Evolutionary conservation across 2,888 invertebrate species (phyloP), one percentile per base, ranked within the genome.

Genomic region (Latrodectus elegans): DNA sequence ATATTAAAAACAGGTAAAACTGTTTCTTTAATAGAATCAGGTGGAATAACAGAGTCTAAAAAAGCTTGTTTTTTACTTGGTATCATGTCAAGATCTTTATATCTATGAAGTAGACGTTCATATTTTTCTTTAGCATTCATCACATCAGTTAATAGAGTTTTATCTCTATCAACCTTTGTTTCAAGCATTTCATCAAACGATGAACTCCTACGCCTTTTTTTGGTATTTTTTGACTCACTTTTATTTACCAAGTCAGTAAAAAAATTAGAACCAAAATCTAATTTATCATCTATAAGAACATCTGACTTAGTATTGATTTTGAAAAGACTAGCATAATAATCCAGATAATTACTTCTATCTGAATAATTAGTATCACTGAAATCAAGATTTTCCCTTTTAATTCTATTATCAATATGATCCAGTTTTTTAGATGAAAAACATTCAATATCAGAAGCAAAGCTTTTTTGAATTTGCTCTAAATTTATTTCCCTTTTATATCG

Each of bases 1-100:
- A 88, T 55, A 52, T 55, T 60, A 76, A 70, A 88, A 11, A 88
- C 84, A 72, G 88, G 88, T 3, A 88, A 60, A 22, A 88, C 88
- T 55, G 88, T 88, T 82, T 88, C 84, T 15, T 65, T 74, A 10
- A 88, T n/a, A 17, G 84, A 51, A 65, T 55, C 72, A 26, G 75
- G n/a, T 26, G 88, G 84, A 53, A 79, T 17, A 51, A 88, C 76
- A 14, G 80, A 55, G 49, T 84, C 75, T 17, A 88, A 65, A 26
- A 88, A 72, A 11, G 73, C 52, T 17, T 65, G 71, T 6, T 83
- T 49, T 74, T 88, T 84, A 17, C 71, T 70, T 8, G 88, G 65
- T 6, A 84, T 52, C 10, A 38, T 22, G 15, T n/a, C 38, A 17
- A 53, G 68, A 22, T 67, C 76, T 72, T 65, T 51, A 52, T 64